Percentiles rank a stretch among this genome's conserved stretches.
Evolutionary conservation across 1,140 invertebrate genomes (phyloP).

Genomic region (Kradibia gibbosae): DNA sequence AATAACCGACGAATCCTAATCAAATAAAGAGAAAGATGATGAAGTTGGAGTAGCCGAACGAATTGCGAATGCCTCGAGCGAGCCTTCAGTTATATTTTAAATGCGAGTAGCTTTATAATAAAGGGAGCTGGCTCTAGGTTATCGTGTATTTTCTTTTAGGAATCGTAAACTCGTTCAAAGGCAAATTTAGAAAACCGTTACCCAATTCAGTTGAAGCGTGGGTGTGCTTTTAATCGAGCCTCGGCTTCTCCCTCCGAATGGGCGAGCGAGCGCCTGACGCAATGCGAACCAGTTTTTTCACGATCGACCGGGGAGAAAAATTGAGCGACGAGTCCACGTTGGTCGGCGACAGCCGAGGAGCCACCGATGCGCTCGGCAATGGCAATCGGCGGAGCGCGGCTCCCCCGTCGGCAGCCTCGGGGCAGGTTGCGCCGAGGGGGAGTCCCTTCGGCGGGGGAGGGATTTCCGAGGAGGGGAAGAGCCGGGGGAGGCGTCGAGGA

Average conservation of each 20-base stretch:
- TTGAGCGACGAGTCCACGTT: background rate
- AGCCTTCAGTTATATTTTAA: too few relatives aligned
- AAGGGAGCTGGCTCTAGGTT: too few relatives aligned
- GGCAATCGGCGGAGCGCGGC: background rate
- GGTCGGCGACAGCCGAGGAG: background rate
- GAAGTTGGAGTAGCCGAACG: too few relatives aligned
- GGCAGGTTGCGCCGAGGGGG: too few relatives aligned
- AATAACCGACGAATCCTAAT: too few relatives aligned
- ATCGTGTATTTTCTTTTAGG: too few relatives aligned
- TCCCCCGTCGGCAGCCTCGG: too few relatives aligned
- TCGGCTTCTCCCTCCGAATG: background rate
- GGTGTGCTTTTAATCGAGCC: background rate
- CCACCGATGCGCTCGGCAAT: background rate
- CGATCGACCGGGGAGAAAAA: background rate
- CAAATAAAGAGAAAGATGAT: too few relatives aligned
- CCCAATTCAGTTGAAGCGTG: background rate
- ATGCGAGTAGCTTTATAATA: too few relatives aligned
- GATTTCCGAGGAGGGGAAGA: background rate
- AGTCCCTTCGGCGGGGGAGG: background rate
- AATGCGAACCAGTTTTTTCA: slow-evolving; percentile 43
- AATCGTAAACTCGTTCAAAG: too few relatives aligned
- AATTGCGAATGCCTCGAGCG: too few relatives aligned
- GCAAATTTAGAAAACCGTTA: background rate
- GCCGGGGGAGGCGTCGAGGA: too few relatives aligned
- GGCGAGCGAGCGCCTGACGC: slow-evolving; percentile 5